Evolutionary conservation across 2,888 invertebrate species (phyloP).

Genomic region (Sympetrum striolatum): DNA sequence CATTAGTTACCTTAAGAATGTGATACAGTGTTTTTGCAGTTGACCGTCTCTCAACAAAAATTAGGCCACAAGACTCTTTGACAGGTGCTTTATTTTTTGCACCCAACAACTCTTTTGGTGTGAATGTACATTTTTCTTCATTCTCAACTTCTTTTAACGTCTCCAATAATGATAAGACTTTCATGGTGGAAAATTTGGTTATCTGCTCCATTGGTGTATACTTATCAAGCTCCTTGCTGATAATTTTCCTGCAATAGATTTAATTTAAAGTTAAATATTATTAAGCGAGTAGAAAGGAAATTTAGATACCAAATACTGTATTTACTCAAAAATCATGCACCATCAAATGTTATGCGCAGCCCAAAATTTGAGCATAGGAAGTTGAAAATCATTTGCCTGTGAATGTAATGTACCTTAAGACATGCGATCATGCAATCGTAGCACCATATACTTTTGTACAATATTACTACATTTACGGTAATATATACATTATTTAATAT

Average conservation of each 20-base stretch:
- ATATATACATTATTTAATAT: no score
- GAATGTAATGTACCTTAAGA: no score
- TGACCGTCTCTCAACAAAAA: constrained; percentile 76
- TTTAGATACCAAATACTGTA: not conserved
- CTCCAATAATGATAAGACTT: constrained; percentile 68
- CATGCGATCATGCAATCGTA: no score
- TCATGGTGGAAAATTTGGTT: constrained; percentile 66
- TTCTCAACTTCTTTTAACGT: constrained; percentile 65
- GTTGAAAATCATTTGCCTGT: no score
- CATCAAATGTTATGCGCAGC: no score
- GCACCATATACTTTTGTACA: no score
- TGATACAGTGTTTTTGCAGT: constrained; percentile 79
- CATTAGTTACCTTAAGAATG: constrained; percentile 63
- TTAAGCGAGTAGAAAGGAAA: not conserved
- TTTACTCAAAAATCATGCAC: no score
- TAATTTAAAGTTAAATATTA: not conserved
- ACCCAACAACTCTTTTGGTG: constrained; percentile 34
- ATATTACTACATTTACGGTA: no score
- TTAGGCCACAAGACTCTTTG: constrained; percentile 64
- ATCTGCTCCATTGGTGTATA: constrained; percentile 62
- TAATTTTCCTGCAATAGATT: constrained; percentile 56
- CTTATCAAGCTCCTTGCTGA: constrained; percentile 63
- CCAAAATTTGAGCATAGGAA: no score
- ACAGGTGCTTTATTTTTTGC: constrained; percentile 52
- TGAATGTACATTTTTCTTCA: not conserved